Evolutionary conservation across 2,888 invertebrate genomes (phyloP).

Genomic region (Brachycybe producta): DNA sequence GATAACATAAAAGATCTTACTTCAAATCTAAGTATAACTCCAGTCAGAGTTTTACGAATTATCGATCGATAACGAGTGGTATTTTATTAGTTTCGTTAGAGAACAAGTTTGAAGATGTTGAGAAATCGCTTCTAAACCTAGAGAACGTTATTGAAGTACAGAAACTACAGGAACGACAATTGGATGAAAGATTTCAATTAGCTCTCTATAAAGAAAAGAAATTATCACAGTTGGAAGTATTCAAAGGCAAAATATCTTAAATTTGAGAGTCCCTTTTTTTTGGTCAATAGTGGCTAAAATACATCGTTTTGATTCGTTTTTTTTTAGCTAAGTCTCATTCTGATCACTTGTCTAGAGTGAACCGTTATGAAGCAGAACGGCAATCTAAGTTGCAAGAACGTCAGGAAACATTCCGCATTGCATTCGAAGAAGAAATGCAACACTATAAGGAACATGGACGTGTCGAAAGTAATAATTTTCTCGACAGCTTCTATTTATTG

Average conservation of each 20-base stretch:
- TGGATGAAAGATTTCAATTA: constrained; percentile 57
- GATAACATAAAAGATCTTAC: constrained; percentile 5
- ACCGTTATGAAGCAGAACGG: constrained; percentile 43
- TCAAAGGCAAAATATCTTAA: constrained; percentile 40
- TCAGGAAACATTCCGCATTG: constrained; percentile 54
- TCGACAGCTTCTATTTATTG: too few species aligned
- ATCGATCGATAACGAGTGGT: background rate
- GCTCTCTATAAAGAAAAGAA: constrained; percentile 57
- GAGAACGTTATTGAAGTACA: constrained; percentile 55
- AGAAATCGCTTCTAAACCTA: constrained; percentile 48
- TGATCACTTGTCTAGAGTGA: constrained; percentile 45
- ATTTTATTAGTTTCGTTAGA: constrained; percentile 3
- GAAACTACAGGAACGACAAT: constrained; percentile 54
- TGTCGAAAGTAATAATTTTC: constrained; percentile 21
- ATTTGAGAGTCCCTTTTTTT: background rate
- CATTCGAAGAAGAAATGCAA: constrained; percentile 50
- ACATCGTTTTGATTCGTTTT: background rate
- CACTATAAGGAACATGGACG: constrained; percentile 24
- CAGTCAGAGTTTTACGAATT: constrained; percentile 1
- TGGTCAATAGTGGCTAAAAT: background rate
- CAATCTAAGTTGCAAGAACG: constrained; percentile 47
- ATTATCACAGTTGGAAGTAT: constrained; percentile 41
- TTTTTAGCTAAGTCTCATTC: constrained; percentile 41
- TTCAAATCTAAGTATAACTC: background rate
- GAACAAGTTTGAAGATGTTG: constrained; percentile 47